Conservation (phyloP, 2,797 vertebrate genomes). For the Danio choprae region DNA sequence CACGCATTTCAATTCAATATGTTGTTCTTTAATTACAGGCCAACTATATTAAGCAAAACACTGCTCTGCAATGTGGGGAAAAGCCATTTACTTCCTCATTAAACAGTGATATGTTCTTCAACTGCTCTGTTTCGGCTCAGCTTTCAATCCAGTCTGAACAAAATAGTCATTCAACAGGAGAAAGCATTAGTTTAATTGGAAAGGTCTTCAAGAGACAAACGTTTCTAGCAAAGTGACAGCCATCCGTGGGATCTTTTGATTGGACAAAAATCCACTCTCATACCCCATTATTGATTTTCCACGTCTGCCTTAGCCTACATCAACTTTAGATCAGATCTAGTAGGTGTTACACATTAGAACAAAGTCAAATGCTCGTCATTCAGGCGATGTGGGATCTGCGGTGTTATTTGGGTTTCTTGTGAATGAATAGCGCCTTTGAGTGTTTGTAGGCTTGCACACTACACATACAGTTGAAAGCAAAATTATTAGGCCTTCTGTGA, state of each 20-base stretch:
- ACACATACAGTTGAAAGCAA: background rate
- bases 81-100: conserved; percentile 26
- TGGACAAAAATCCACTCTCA: conserved; percentile 50
- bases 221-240: conserved; percentile 37
- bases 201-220: conserved; percentile 48
- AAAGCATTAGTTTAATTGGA: conserved; percentile 55
- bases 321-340: conserved; percentile 55
- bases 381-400: conserved; percentile 32
- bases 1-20: conserved; percentile 16
- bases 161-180: conserved; percentile 36
- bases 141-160: background rate
- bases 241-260: conserved; percentile 45
- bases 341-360: conserved; percentile 54
- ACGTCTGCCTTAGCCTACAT: conserved; percentile 40
- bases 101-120: conserved; percentile 23
- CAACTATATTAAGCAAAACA: conserved; percentile 26
- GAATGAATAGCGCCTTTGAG: background rate
- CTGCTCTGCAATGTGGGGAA: conserved; percentile 28
- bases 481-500: too few relatives aligned
- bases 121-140: background rate
- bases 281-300: conserved; percentile 53
- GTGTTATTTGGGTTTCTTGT: background rate
- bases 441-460: conserved; percentile 16
- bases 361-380: conserved; percentile 52
- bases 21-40: conserved; percentile 42